Evolutionary conservation across 2,888 invertebrate genomes (phyloP).

Genomic region (Agrochola lota): DNA sequence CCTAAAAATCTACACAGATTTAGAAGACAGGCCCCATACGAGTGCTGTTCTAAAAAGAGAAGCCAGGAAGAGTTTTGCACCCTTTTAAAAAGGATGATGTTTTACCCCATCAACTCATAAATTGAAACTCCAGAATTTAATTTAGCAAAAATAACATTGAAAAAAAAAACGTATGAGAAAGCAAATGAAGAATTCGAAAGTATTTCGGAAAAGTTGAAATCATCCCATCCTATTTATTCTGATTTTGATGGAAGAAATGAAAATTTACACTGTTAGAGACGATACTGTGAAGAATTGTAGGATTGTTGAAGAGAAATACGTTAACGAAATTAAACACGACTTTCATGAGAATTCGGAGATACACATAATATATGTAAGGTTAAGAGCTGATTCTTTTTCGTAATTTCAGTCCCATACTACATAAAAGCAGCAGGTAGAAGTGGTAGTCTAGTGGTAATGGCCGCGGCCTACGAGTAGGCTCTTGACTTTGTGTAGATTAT

Average conservation of each 20-base stretch:
- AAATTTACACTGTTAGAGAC: background rate
- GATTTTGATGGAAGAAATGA: constrained; percentile 16
- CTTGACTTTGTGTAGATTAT: too few species aligned
- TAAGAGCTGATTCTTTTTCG: background rate
- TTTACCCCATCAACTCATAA: constrained; percentile 34
- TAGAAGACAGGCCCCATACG: constrained; percentile 1
- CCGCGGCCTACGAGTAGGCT: too few species aligned
- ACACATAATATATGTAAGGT: background rate
- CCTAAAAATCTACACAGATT: background rate
- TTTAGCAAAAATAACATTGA: constrained; percentile 46
- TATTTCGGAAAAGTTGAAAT: constrained; percentile 69
- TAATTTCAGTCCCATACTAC: background rate
- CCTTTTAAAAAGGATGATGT: constrained; percentile 41
- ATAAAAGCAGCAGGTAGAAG: too few species aligned
- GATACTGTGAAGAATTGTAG: background rate
- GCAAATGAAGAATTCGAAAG: constrained; percentile 77
- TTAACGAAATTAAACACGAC: constrained; percentile 14
- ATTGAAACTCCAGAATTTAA: constrained; percentile 24
- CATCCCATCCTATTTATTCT: constrained; percentile 46
- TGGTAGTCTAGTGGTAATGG: too few species aligned
- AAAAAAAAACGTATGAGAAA: constrained; percentile 69
- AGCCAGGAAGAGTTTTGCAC: background rate
- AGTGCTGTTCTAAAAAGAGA: constrained; percentile 13
- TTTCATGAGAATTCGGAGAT: constrained; percentile 9
- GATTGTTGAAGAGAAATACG: background rate